A percentile compares a stretch with the other conserved stretches of the same genome.
Evolutionary conservation across 2,888 invertebrate genomes (phyloP).

Genomic region (Morpho helenor): DNA sequence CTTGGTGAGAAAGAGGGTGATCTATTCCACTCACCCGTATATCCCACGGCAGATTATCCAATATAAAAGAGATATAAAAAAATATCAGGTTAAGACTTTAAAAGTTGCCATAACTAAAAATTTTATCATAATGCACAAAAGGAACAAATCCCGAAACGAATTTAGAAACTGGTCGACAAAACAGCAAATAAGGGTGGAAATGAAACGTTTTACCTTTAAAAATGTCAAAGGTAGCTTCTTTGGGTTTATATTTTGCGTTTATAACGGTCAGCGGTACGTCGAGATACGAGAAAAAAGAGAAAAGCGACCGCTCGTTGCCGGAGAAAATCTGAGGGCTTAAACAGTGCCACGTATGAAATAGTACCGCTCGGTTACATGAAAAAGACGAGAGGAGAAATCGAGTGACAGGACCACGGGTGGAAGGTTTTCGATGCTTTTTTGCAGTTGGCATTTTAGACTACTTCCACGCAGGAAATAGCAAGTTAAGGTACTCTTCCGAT

Average conservation of each 20-base stretch:
- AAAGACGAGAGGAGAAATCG: constrained; percentile 77
- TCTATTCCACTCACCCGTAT: too few species aligned
- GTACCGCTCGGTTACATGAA: constrained; percentile 77
- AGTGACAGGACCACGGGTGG: constrained; percentile 70
- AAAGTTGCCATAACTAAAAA: too few species aligned
- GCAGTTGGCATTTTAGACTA: constrained; percentile 61
- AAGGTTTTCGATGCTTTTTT: constrained; percentile 75
- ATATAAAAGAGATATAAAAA: too few species aligned
- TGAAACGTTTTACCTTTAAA: constrained; percentile 69
- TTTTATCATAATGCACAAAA: too few species aligned
- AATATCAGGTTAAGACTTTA: too few species aligned
- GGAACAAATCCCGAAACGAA: constrained; percentile 19
- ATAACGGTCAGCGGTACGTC: constrained; percentile 71
- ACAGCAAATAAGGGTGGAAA: constrained; percentile 57
- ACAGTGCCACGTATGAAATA: constrained; percentile 78
- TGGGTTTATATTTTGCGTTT: constrained; percentile 77
- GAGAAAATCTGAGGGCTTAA: constrained; percentile 79
- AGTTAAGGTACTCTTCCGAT: constrained; percentile 10
- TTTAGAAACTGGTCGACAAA: constrained; percentile 32
- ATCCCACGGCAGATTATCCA: too few species aligned
- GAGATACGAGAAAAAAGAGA: constrained; percentile 65
- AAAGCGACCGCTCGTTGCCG: constrained; percentile 62
- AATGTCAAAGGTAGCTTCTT: constrained; percentile 76
- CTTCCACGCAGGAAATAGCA: constrained; percentile 48
- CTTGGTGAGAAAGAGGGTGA: too few species aligned